Base-by-base conservation (phyloP, 2,888 invertebrate genomes). In the Euphydryas editha region DNA sequence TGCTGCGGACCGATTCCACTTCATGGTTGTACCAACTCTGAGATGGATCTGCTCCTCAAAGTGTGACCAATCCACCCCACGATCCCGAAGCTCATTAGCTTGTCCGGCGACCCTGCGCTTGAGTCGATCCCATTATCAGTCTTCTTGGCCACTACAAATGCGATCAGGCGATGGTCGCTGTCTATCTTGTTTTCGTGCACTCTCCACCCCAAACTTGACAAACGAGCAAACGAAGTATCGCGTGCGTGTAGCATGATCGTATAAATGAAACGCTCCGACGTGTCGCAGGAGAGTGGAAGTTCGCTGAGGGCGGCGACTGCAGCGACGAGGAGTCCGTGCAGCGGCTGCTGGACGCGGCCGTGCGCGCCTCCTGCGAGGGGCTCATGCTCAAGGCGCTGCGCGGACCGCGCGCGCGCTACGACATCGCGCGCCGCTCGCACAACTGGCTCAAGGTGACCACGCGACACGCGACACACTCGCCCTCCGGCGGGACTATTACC, bases 371-470 rank as follows among this genome's bases (percentile, higher is more conserved):
- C 82, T 99, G 99, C 89, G 99, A 99, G 93, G 99, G 99, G 1
- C 93, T 99, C 65, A 99, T 99, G 99, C 98, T 99, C 8, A 99
- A 99, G 93, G 98, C 99, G 0, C 90, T 99, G 59, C 94, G 96
- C 75, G 95, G 95, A 37, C 85, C 86, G 4, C 96, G 97, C 78
- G 98, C 99, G 0, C 96, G 97, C 0, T 99, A 99, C 87, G 99
- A 99, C 93, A 99, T 99, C 76, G 99, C 99, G 0, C 97, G 98
- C 76, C 93, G 99, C 46, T 98, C 98, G 0, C 95, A 95, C 72
- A 98, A 98, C 86, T 99, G 99, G 72, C 69, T 72, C 30, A 72
- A 72, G 68, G 72, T 70, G 51, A 1, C 30, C 6, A 4, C 30
- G 8, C 30, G 21, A 8, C 15, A 15, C 47, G 7, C 20, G 18